Conservation (phyloP, 2,888 invertebrate species). For the Xestia sexstrigata region DNA sequence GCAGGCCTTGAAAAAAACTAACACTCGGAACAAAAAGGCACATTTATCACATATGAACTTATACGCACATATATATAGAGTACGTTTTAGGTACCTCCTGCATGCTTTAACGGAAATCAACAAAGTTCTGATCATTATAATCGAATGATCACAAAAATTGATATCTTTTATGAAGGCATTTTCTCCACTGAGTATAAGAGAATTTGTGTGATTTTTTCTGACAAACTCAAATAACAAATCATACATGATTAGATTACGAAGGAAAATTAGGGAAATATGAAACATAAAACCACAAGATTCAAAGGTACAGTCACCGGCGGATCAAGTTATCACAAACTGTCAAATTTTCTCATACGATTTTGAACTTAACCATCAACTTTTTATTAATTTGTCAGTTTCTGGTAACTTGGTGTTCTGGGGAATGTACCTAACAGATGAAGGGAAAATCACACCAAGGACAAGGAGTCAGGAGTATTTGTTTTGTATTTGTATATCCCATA, state of each 20-base stretch:
- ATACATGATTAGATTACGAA: too few relatives aligned
- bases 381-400: too few relatives aligned
- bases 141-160: neutral
- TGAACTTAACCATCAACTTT: too few relatives aligned
- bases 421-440: neutral
- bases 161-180: neutral
- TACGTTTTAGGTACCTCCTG: conserved; percentile 10
- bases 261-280: neutral
- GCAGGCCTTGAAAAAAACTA: conserved; percentile 68
- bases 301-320: neutral
- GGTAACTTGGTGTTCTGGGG: too few relatives aligned
- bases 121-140: conserved; percentile 9
- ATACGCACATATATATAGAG: neutral
- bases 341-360: too few relatives aligned
- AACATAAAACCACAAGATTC: neutral
- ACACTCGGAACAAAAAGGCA: conserved; percentile 40
- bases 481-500: neutral
- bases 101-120: conserved; percentile 14
- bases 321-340: too few relatives aligned
- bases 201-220: neutral
- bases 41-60: conserved; percentile 26
- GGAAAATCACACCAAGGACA: neutral
- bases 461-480: neutral
- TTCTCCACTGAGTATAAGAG: neutral
- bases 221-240: neutral